phyloP scores from a whole-genome alignment of 2,888 invertebrate species.

The Toxonevra muliebris region DNA sequence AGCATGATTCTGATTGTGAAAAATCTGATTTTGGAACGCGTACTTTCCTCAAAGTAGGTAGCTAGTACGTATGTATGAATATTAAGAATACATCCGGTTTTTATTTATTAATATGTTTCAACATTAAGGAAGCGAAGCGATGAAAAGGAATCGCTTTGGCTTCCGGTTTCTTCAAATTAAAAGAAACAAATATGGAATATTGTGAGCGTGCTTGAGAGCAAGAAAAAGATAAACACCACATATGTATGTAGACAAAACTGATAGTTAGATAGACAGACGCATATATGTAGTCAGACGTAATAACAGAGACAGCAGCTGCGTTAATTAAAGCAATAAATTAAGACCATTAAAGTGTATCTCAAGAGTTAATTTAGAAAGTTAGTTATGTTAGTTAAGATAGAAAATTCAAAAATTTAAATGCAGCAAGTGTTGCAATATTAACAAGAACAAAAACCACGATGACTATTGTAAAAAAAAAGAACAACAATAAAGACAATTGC shows the following conservation, averaged over 20 bases:
- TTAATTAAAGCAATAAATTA: not conserved
- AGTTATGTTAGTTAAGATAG: too few relatives aligned
- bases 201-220: too few relatives aligned
- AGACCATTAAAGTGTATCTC: not conserved
- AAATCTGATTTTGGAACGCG: too few relatives aligned
- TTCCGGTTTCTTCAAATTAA: not conserved
- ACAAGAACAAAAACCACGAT: not conserved
- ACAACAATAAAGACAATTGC: not conserved
- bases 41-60: not conserved
- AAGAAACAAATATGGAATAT: too few relatives aligned
- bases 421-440: not conserved
- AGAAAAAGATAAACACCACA: too few relatives aligned
- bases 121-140: not conserved
- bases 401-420: not conserved
- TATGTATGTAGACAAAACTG: too few relatives aligned
- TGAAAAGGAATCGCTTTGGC: not conserved
- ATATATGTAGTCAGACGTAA: too few relatives aligned
- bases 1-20: too few relatives aligned
- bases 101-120: too few relatives aligned
- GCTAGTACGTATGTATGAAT: conserved; percentile 12
- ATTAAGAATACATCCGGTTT: conserved; percentile 35
- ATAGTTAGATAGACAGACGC: too few relatives aligned
- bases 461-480: too few relatives aligned
- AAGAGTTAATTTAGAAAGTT: not conserved
- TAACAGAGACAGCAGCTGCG: not conserved